phyloP scores from a whole-genome alignment of 2,113 vertebrate species.

The Scalopus aquaticus region DNA sequence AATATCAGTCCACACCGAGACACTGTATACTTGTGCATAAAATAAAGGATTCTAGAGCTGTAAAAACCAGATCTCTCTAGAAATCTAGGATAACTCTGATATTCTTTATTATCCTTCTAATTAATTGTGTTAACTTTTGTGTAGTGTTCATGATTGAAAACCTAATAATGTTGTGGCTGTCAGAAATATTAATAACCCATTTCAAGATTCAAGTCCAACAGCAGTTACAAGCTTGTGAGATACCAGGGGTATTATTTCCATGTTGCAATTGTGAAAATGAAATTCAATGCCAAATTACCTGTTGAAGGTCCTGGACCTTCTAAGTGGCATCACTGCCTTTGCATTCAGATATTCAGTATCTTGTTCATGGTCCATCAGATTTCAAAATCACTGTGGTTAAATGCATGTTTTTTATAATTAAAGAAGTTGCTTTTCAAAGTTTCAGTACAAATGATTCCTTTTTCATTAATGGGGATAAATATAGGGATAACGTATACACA shows the following conservation, averaged over 20 bases:
- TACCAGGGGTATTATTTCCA: background rate
- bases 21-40: background rate
- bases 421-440: background rate
- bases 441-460: too few species aligned
- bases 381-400: background rate
- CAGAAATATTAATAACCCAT: background rate
- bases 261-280: background rate
- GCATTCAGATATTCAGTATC: background rate
- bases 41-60: background rate
- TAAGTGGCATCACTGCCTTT: fast-evolving
- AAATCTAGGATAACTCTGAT: background rate
- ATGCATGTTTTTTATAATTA: background rate
- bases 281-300: background rate
- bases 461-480: too few species aligned
- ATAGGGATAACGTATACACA: too few species aligned
- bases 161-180: background rate
- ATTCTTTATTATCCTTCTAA: background rate
- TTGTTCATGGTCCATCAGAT: background rate
- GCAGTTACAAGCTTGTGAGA: background rate
- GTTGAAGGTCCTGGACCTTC: background rate
- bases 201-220: background rate
- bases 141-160: background rate
- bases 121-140: background rate
- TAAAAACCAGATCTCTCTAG: background rate
- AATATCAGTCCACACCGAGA: background rate